Conservation (phyloP, 1,140 invertebrate genomes). For the Dreissena rostriformis region DNA sequence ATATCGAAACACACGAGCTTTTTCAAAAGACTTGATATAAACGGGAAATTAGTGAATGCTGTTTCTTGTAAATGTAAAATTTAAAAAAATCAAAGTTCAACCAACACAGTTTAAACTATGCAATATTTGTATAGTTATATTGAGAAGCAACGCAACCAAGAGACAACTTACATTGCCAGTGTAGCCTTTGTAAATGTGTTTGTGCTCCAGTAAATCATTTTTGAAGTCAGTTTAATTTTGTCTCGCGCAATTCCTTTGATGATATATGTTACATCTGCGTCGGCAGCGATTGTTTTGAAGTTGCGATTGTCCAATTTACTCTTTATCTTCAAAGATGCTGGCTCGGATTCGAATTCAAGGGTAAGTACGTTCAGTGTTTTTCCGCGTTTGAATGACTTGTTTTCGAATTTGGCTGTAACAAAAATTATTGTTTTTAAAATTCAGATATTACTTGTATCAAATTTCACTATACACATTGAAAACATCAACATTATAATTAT, state of each 20-base stretch:
- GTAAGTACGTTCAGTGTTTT: not conserved
- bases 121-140: not conserved
- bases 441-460: too few relatives aligned
- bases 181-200: conserved; percentile 42
- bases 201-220: conserved; percentile 31
- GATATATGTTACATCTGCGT: conserved; percentile 39
- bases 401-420: conserved; percentile 24
- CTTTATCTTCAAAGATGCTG: conserved; percentile 8
- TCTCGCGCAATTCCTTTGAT: conserved; percentile 36
- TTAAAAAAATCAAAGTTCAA: too few relatives aligned
- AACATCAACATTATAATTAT: too few relatives aligned
- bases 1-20: too few relatives aligned
- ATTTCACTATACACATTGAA: too few relatives aligned
- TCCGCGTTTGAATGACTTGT: conserved; percentile 8
- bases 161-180: conserved; percentile 24
- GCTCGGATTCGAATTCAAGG: conserved; percentile 15
- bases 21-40: too few relatives aligned
- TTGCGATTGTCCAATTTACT: conserved; percentile 19
- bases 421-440: too few relatives aligned
- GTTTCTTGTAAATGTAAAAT: too few relatives aligned
- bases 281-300: conserved; percentile 6
- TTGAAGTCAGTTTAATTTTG: conserved; percentile 45
- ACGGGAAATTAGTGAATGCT: too few relatives aligned
- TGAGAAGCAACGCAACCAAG: not conserved
- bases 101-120: too few relatives aligned